Conservation (phyloP, 2,888 invertebrate species). For the Xylota sylvarum region DNA sequence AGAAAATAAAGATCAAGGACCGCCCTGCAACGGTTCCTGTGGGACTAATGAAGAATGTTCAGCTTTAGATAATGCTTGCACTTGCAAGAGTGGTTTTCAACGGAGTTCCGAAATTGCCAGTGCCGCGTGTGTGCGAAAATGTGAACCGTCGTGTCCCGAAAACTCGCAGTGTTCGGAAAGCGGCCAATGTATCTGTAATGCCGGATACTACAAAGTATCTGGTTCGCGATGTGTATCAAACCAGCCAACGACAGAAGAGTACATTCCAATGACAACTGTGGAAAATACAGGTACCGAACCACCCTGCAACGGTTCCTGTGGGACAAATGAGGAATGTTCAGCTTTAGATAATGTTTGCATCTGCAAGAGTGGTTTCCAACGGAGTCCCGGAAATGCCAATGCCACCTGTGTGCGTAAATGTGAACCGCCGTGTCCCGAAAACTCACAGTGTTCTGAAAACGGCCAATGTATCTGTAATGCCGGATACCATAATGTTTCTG, state of each 20-base stretch:
- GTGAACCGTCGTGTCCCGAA: conserved; percentile 78
- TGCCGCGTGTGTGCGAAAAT: conserved; percentile 71
- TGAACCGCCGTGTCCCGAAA: conserved; percentile 76
- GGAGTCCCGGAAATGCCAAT: conserved; percentile 15
- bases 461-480: conserved; percentile 74
- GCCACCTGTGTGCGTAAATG: conserved; percentile 76
- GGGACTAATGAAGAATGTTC: conserved; percentile 44
- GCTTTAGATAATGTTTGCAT: conserved; percentile 5
- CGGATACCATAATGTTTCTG: conserved; percentile 2
- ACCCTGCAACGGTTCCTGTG: conserved; percentile 35
- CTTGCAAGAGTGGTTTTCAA: conserved; percentile 45
- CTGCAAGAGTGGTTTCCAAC: conserved; percentile 43
- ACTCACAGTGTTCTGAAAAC: conserved; percentile 77
- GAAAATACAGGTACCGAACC: background rate
- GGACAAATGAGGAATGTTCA: conserved; percentile 42
- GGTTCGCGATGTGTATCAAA: conserved; percentile 59
- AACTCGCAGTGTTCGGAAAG: conserved; percentile 77
- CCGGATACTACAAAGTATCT: conserved; percentile 3
- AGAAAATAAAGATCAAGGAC: background rate
- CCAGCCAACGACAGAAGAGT: background rate
- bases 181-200: conserved; percentile 76
- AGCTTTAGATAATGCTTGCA: background rate
- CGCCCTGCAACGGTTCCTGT: conserved; percentile 34
- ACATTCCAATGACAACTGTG: background rate
- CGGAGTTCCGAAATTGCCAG: conserved; percentile 19